phyloP scores from a whole-genome alignment of 2,113 vertebrate species.

The Oxyura jamaicensis region DNA sequence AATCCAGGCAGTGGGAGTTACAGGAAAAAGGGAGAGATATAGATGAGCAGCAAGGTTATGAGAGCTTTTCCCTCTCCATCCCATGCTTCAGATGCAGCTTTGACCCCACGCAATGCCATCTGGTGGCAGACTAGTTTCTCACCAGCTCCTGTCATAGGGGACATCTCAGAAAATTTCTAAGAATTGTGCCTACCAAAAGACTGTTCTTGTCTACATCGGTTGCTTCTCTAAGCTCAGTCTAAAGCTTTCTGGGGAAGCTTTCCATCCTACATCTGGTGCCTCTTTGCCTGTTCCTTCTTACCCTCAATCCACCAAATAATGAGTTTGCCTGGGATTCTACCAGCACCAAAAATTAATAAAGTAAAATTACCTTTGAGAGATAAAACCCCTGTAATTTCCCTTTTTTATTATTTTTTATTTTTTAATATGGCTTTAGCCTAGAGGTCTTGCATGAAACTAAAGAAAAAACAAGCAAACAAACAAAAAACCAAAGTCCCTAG shows the following conservation, averaged over 20 bases:
- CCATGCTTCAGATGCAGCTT: background rate
- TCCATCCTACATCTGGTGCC: background rate
- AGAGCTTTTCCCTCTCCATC: background rate
- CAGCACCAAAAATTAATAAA: slow-evolving; percentile 11
- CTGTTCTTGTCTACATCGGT: background rate
- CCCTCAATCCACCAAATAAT: background rate
- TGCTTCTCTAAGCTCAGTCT: background rate
- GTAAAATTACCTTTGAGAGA: slow-evolving; percentile 1
- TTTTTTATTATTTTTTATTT: background rate
- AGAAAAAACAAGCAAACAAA: background rate
- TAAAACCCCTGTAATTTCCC: background rate
- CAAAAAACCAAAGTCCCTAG: background rate
- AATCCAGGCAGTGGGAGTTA: background rate
- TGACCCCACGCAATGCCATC: background rate
- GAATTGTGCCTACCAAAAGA: background rate
- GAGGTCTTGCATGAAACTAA: background rate
- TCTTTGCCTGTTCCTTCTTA: background rate
- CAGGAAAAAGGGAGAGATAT: background rate
- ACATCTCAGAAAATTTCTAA: background rate
- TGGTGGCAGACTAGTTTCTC: background rate
- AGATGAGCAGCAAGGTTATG: background rate
- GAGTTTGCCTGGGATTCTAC: background rate
- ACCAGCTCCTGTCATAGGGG: background rate
- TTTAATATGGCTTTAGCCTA: background rate
- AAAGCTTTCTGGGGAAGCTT: background rate